Conservation (phyloP, 2,888 invertebrate genomes). For the Blastobasis lacticolella region DNA sequence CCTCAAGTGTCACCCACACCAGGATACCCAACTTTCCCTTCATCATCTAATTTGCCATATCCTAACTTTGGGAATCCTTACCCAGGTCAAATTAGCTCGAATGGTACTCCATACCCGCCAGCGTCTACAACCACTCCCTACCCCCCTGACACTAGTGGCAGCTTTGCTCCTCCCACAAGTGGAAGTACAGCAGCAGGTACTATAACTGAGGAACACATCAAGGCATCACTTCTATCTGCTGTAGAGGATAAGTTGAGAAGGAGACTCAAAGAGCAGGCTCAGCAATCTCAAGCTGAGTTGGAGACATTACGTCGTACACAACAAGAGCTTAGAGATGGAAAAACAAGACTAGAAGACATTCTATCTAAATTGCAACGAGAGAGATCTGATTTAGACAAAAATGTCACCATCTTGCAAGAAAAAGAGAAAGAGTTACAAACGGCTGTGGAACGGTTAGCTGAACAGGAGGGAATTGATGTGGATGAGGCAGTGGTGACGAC, state of each 20-base stretch:
- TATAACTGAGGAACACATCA: conserved; percentile 96
- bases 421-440: conserved; percentile 90
- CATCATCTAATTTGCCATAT: conserved; percentile 61
- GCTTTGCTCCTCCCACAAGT: conserved; percentile 29
- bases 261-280: conserved; percentile 90
- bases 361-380: conserved; percentile 84
- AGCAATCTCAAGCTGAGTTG: conserved; percentile 92
- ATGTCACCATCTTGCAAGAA: conserved; percentile 86
- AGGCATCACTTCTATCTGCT: conserved; percentile 93
- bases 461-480: conserved; percentile 89
- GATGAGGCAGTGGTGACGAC: conserved; percentile 98
- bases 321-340: conserved; percentile 89
- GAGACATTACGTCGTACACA: conserved; percentile 91
- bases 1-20: conserved; percentile 38
- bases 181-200: conserved; percentile 77
- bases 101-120: conserved; percentile 42
- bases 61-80: conserved; percentile 65
- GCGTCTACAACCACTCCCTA: conserved; percentile 38
- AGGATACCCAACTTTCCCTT: conserved; percentile 55
- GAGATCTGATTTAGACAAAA: conserved; percentile 86
- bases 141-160: conserved; percentile 20
- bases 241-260: conserved; percentile 94
- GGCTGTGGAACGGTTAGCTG: conserved; percentile 83
- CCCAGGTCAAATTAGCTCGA: conserved; percentile 44
- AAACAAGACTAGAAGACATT: conserved; percentile 86